Evolutionary conservation across 1,140 invertebrate genomes (phyloP), one percentile per base, ranked within the genome.

Genomic region (Stenopsyche tienmushanensis): DNA sequence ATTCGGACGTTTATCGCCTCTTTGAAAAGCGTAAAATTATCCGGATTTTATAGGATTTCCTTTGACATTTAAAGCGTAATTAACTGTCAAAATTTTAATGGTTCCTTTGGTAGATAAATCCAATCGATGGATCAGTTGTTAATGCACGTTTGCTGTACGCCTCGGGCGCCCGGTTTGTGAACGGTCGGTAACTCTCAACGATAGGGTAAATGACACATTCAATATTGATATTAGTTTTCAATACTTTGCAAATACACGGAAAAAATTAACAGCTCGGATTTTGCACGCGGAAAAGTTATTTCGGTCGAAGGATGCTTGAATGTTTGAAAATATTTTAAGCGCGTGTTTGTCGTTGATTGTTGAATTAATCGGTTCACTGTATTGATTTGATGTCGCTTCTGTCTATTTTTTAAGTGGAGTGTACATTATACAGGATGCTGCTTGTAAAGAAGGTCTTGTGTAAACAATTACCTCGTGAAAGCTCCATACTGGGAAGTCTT

Each of bases 91-190:
- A 53, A 57, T 57, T 57, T 34, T 41, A 41, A 41, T 41, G 25
- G 53, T 17, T n/a, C 18, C 44, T 20, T 9, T 18, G 3, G 10
- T 47, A 18, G 44, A 15, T 18, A 47, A 47, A 47, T 18, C 8
- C 44, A 15, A 47, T 20, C 44, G 44, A 47, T 25, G 26, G 25
- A 54, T 54, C 52, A 21, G 52, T 29, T 21, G 52, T 57, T 57
- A 57, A 57, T 57, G 53, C 25, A 13, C 53, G 53, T 25, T 42
- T 25, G 53, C 15, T 57, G 53, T 57, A 34, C 21, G 53, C 53
- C 53, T 10, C 34, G 20, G 53, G 53, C 53, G 21, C n/a, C 53
- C 8, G 8, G 21, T 54, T 54, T 25, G 25, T 21, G 20, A 15
- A 13, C 23, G 5, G 18, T n/a, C 52, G 13, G 23, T 15, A 3